phyloP scores from a whole-genome alignment of 2,797 vertebrate species.

The Acanthiza pusilla region DNA sequence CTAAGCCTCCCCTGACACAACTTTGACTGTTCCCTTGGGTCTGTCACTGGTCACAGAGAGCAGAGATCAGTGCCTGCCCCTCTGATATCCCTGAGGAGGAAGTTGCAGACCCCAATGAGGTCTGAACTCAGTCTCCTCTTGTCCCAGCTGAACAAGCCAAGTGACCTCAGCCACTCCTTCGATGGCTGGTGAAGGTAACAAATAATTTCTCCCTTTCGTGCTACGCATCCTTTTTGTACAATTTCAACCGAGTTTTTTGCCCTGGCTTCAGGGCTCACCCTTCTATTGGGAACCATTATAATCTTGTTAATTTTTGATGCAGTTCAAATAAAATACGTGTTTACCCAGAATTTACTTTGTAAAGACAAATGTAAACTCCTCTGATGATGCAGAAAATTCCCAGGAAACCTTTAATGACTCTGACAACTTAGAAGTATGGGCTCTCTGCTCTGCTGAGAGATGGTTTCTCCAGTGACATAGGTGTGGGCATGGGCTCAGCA shows the following conservation, averaged over 20 bases:
- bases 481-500: not conserved
- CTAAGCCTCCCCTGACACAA: not conserved
- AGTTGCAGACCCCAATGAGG: not conserved
- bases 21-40: not conserved
- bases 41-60: no score
- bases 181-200: not conserved
- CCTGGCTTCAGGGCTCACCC: not conserved
- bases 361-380: not conserved
- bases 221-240: accelerated
- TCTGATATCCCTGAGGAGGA: not conserved
- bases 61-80: not conserved
- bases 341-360: not conserved
- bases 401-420: not conserved
- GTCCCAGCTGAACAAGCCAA: not conserved
- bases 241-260: not conserved
- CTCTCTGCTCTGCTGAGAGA: not conserved
- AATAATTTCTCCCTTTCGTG: not conserved
- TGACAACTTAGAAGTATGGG: not conserved
- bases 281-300: not conserved
- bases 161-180: not conserved
- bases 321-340: not conserved
- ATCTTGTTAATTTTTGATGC: accelerated
- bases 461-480: not conserved
- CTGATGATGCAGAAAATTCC: not conserved
- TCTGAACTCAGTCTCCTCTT: not conserved